A percentile compares a stretch with the other conserved stretches of the same genome.
These are phyloP conservation scores for Halichoeres trimaculatus DNA, from an alignment of 2,113 vertebrate genomes.

Conservation along the genomic window DNA sequence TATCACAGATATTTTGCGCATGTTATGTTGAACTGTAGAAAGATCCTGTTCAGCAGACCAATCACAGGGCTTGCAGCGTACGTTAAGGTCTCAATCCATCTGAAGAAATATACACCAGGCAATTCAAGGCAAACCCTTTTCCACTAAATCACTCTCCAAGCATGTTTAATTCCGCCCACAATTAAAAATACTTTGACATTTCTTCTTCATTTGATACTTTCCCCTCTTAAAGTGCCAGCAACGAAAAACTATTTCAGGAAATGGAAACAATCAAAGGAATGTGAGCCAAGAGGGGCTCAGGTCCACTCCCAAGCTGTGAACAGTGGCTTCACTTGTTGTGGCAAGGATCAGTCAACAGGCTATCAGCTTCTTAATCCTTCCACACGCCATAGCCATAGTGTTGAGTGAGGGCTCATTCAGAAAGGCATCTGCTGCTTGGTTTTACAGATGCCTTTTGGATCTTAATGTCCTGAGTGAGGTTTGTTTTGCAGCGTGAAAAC, in stretches of 20 bases:
- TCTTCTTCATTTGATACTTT: slow-evolving; percentile 13
- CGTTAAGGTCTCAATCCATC: no score
- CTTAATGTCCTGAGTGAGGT: neutral
- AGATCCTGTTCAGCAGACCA: no score
- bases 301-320: slow-evolving; percentile 32
- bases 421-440: slow-evolving; percentile 4
- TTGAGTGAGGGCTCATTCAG: slow-evolving; percentile 35
- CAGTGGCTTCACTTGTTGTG: slow-evolving; percentile 12
- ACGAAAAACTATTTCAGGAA: slow-evolving; percentile 20
- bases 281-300: slow-evolving; percentile 17
- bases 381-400: neutral
- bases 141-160: slow-evolving; percentile 3
- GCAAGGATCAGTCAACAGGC: slow-evolving; percentile 25
- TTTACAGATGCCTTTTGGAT: neutral
- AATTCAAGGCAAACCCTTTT: neutral
- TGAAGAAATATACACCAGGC: no score
- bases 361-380: slow-evolving; percentile 12
- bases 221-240: slow-evolving; percentile 2
- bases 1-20: no score
- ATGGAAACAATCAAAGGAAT: slow-evolving; percentile 38
- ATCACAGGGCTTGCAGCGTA: no score
- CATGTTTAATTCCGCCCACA: neutral
- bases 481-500: neutral
- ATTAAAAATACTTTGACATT: neutral
- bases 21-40: no score